A percentile compares a stretch with the other conserved stretches of the same genome.
Conservation (phyloP, 2,888 invertebrate species). For the Argyresthia goedartella region DNA sequence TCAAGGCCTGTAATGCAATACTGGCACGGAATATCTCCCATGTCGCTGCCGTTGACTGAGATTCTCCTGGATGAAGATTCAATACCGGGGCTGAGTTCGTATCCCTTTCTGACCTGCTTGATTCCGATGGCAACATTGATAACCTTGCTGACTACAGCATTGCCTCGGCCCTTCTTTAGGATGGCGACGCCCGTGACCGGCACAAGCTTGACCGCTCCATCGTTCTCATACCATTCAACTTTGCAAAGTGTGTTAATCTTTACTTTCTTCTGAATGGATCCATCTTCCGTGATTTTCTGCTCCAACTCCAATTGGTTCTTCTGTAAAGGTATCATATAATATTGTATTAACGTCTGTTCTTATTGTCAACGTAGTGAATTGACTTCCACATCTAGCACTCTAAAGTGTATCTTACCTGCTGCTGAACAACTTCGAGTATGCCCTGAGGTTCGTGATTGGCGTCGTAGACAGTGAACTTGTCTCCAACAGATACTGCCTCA, state of each 20-base stretch:
- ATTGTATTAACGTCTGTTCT: background rate
- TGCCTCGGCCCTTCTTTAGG: slow-evolving; percentile 60
- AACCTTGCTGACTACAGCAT: slow-evolving; percentile 66
- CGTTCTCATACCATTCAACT: slow-evolving; percentile 77
- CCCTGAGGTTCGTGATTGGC: slow-evolving; percentile 77
- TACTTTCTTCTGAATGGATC: slow-evolving; percentile 72
- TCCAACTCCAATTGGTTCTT: slow-evolving; percentile 61
- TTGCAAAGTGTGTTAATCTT: slow-evolving; percentile 74
- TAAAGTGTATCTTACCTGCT: slow-evolving; percentile 63
- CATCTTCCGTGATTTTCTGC: slow-evolving; percentile 51
- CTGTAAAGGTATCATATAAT: slow-evolving; percentile 25
- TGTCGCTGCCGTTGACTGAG: slow-evolving; percentile 72
- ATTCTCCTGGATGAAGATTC: slow-evolving; percentile 73
- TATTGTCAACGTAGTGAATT: too few relatives aligned
- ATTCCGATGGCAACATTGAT: slow-evolving; percentile 71
- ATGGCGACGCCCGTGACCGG: slow-evolving; percentile 73
- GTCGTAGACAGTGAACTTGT: slow-evolving; percentile 80
- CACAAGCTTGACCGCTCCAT: slow-evolving; percentile 70
- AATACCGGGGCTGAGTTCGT: slow-evolving; percentile 75
- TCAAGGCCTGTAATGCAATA: slow-evolving; percentile 76
- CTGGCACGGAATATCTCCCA: slow-evolving; percentile 76
- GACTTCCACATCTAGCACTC: background rate
- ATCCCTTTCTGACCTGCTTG: slow-evolving; percentile 66
- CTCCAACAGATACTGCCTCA: slow-evolving; percentile 75
- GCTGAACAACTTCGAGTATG: slow-evolving; percentile 74